Percentiles rank a stretch among this genome's conserved stretches.
These are phyloP conservation scores for Arothron firmamentum DNA, from an alignment of 2,113 vertebrate genomes.

Conservation along the genomic window DNA sequence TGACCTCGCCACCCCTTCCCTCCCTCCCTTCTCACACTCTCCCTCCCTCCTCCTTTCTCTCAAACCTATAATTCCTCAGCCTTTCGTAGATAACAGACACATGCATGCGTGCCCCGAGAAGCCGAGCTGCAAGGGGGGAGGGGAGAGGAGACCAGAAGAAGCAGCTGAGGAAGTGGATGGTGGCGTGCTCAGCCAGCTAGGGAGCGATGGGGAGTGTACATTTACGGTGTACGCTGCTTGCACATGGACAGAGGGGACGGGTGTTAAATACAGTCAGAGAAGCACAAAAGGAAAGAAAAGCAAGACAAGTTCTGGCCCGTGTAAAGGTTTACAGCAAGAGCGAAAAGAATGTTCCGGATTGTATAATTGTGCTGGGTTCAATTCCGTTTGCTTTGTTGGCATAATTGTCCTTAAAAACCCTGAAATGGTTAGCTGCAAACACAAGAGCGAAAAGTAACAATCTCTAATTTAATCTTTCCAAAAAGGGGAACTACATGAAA, in stretches of 20 bases:
- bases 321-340: conserved; percentile 30
- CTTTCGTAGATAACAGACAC: conserved; percentile 72
- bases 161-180: conserved; percentile 20
- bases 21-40: conserved; percentile 23
- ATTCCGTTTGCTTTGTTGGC: conserved; percentile 16
- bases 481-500: conserved; percentile 6
- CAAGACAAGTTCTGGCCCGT: conserved; percentile 68
- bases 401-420: not conserved
- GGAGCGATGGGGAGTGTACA: conserved; percentile 26
- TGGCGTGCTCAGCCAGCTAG: conserved; percentile 51
- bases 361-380: conserved; percentile 12
- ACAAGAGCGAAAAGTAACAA: not conserved
- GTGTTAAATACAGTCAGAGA: not conserved
- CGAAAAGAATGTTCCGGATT: conserved; percentile 13
- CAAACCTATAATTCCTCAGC: conserved; percentile 72
- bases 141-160: conserved; percentile 16
- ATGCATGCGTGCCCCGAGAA: conserved; percentile 64
- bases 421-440: not conserved
- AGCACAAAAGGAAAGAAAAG: conserved; percentile 9
- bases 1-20: conserved; percentile 38
- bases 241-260: conserved; percentile 1
- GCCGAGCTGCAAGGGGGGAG: conserved; percentile 42
- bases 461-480: not conserved
- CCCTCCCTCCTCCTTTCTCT: conserved; percentile 52
- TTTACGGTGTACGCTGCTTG: conserved; percentile 5